phyloP scores from a whole-genome alignment of 1,140 invertebrate species.

The Halictus rubicundus region DNA sequence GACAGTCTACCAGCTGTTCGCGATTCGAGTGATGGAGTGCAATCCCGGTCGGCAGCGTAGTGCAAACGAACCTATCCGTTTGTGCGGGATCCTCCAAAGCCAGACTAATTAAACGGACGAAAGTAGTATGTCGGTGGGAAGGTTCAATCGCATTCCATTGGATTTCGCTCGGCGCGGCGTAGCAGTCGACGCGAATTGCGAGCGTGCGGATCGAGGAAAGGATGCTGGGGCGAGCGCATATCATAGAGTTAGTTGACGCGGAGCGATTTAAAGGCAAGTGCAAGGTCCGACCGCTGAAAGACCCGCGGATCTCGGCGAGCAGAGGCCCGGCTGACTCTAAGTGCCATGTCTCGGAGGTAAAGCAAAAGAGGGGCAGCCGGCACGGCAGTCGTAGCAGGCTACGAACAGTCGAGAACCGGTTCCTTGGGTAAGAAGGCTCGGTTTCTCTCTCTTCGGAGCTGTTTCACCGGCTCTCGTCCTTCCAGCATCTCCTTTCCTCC shows the following conservation, averaged over 20 bases:
- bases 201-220: neutral
- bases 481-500: constrained; percentile 46
- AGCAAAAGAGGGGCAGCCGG: constrained; percentile 47
- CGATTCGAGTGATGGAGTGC: neutral
- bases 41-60: neutral
- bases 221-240: constrained; percentile 28
- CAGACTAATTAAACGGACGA: constrained; percentile 22
- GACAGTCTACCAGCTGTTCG: neutral
- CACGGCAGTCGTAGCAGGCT: constrained; percentile 54
- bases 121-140: neutral
- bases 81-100: neutral
- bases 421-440: constrained; percentile 65
- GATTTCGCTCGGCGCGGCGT: neutral
- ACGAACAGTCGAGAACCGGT: constrained; percentile 68
- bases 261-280: constrained; percentile 57
- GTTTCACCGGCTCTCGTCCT: constrained; percentile 14
- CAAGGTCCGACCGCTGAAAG: constrained; percentile 61
- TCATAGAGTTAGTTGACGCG: constrained; percentile 41
- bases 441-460: constrained; percentile 37
- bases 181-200: neutral
- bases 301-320: constrained; percentile 48
- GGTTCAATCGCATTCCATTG: constrained; percentile 26
- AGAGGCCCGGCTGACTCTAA: constrained; percentile 59
- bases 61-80: neutral
- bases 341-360: constrained; percentile 61